A percentile compares a stretch with the other conserved stretches of the same genome.
Conservation (phyloP, 2,113 vertebrate genomes). For the Piliocolobus tephrosceles region DNA sequence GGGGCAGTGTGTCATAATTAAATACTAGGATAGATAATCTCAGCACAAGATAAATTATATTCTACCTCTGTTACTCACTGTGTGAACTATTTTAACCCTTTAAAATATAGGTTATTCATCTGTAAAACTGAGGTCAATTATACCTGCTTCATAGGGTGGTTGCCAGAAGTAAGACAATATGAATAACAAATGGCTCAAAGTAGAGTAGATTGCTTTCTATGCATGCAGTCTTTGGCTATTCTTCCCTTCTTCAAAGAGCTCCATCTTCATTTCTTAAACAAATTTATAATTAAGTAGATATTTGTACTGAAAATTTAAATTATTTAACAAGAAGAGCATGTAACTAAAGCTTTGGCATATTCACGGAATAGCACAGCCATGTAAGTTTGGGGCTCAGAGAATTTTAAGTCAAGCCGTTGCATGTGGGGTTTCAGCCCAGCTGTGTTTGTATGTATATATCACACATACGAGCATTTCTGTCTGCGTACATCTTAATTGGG, state of each 20-base stretch:
- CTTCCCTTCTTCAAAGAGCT: neutral
- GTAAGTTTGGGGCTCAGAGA: neutral
- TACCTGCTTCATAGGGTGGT: neutral
- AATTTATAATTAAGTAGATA: neutral
- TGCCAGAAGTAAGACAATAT: neutral
- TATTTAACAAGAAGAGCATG: neutral
- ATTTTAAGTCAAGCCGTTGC: neutral
- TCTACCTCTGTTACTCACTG: neutral
- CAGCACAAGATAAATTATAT: neutral
- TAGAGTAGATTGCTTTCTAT: neutral
- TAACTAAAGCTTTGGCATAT: neutral
- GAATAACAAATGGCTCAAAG: neutral
- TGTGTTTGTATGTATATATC: neutral
- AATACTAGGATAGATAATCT: neutral
- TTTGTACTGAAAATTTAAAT: neutral
- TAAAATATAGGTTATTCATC: neutral
- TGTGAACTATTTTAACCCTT: neutral
- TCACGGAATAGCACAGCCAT: neutral
- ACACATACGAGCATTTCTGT: neutral
- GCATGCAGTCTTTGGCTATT: neutral
- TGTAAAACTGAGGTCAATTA: neutral
- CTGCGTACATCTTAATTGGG: neutral
- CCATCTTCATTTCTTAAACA: neutral
- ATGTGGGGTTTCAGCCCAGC: neutral
- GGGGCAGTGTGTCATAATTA: neutral